These are phyloP conservation scores for Laticauda colubrina DNA, from an alignment of 2,113 vertebrate genomes.

Conservation along the genomic window DNA sequence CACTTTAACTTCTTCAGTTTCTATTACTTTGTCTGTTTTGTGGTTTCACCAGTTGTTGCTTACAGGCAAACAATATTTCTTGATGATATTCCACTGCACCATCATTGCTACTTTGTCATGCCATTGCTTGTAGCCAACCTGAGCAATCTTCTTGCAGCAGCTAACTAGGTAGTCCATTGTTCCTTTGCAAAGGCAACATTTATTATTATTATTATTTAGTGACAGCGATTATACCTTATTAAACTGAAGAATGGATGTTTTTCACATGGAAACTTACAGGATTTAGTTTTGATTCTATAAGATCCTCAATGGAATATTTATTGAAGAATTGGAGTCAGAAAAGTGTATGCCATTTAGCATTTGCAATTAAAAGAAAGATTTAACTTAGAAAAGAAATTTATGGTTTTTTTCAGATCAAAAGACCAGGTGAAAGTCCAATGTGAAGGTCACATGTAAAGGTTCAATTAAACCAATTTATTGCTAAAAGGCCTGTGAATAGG, in stretches of 20 bases:
- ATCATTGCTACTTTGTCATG: neutral
- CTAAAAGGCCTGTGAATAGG: neutral
- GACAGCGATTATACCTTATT: neutral
- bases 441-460: too few species aligned
- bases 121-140: neutral
- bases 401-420: too few species aligned
- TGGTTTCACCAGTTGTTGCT: neutral
- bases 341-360: too few species aligned
- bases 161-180: neutral
- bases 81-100: neutral
- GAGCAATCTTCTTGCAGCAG: neutral
- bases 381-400: too few species aligned
- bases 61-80: neutral
- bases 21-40: neutral
- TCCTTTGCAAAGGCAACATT: neutral
- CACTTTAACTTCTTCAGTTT: neutral
- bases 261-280: neutral
- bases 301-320: neutral
- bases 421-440: too few species aligned
- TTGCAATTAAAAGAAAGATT: too few species aligned
- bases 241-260: neutral
- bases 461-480: too few species aligned
- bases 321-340: neutral
- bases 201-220: neutral
- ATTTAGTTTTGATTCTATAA: neutral